Conservation (phyloP, 2,797 vertebrate species). For the Arnoldichthys spilopterus region DNA sequence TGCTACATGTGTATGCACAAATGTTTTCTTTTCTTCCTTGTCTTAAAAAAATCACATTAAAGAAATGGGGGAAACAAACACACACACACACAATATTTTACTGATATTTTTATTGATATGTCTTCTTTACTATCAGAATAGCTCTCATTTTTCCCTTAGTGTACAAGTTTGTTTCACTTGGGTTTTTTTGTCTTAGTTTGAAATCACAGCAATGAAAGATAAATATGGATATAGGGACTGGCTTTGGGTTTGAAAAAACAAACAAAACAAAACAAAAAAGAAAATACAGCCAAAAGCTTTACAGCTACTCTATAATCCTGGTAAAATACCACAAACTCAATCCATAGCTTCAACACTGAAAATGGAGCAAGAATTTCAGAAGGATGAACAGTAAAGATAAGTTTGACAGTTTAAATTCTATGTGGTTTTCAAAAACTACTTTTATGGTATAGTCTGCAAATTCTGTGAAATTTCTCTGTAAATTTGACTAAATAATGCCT, state of each 20-base stretch:
- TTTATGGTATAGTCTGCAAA: too few species aligned
- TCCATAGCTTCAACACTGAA: conserved; percentile 3
- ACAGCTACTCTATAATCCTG: background rate
- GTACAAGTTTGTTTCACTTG: conserved; percentile 35
- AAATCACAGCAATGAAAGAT: conserved; percentile 67
- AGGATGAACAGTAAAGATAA: background rate
- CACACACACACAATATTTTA: conserved; percentile 92
- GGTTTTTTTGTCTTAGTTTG: conserved; percentile 71
- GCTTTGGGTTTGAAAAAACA: conserved; percentile 35
- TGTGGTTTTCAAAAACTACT: background rate
- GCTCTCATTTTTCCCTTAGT: conserved; percentile 68
- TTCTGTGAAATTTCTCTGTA: background rate
- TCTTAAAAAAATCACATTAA: too few species aligned
- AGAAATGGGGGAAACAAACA: background rate
- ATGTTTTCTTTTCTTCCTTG: too few species aligned
- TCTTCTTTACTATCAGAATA: conserved; percentile 74
- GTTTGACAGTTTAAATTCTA: background rate
- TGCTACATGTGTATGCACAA: too few species aligned
- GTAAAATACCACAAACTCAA: background rate
- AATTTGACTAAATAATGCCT: background rate
- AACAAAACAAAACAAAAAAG: conserved; percentile 32
- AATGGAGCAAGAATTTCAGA: background rate
- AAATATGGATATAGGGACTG: conserved; percentile 57
- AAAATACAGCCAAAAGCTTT: background rate
- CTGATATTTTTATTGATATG: conserved; percentile 84